These are phyloP conservation scores for Exocentrus adspersus DNA, from an alignment of 2,888 invertebrate species.

Conservation along the genomic window DNA sequence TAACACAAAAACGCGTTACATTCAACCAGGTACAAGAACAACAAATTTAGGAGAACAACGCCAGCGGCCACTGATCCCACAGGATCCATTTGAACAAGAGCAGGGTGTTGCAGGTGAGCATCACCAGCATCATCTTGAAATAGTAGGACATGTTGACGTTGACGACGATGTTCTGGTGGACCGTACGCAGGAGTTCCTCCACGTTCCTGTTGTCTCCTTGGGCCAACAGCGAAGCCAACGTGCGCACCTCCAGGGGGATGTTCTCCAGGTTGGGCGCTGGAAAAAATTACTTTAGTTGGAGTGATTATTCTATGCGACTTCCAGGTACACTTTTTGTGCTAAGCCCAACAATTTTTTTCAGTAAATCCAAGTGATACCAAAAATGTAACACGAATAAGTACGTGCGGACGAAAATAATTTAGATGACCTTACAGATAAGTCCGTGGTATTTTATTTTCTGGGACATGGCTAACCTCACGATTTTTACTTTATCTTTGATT, in stretches of 20 bases:
- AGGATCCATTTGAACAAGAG: constrained; percentile 47
- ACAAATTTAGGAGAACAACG: background rate
- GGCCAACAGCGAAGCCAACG: constrained; percentile 38
- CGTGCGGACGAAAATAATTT: too few species aligned
- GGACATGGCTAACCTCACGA: too few species aligned
- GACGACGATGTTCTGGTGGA: constrained; percentile 46
- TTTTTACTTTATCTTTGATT: too few species aligned
- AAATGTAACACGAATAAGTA: too few species aligned
- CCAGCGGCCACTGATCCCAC: constrained; percentile 40
- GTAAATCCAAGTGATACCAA: too few species aligned
- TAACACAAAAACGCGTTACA: background rate
- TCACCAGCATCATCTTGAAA: constrained; percentile 49
- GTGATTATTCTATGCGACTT: too few species aligned
- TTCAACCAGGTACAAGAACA: background rate
- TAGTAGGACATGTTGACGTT: constrained; percentile 50
- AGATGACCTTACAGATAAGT: too few species aligned
- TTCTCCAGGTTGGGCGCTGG: constrained; percentile 18
- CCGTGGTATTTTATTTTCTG: too few species aligned
- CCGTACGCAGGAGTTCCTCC: constrained; percentile 41
- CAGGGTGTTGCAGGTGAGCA: constrained; percentile 48
- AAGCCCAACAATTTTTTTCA: too few species aligned
- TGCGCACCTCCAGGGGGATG: constrained; percentile 25
- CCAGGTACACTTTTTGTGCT: too few species aligned
- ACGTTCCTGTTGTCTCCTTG: constrained; percentile 46
- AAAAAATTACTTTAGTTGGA: too few species aligned